Evolutionary conservation across 1,140 invertebrate species (phyloP).

Genomic region (Drosophila sp.): DNA sequence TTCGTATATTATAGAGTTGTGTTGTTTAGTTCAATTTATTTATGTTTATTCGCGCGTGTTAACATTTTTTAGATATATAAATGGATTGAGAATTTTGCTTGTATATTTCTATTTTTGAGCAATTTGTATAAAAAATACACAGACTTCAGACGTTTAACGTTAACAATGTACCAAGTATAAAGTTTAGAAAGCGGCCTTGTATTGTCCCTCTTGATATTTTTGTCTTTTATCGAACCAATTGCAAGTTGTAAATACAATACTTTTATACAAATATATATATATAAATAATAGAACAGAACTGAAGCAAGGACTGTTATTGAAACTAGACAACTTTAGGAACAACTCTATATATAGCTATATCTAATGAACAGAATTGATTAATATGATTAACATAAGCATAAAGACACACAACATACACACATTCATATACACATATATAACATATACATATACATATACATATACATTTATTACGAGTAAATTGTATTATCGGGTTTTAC

Average conservation of each 20-base stretch:
- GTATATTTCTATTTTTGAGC: background rate
- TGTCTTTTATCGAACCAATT: background rate
- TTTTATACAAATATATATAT: constrained; percentile 23
- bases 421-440: constrained; percentile 20
- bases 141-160: constrained; percentile 70
- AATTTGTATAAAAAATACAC: constrained; percentile 6
- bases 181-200: constrained; percentile 28
- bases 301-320: constrained; percentile 34
- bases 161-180: constrained; percentile 41
- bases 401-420: constrained; percentile 7
- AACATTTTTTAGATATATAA: constrained; percentile 2
- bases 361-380: constrained; percentile 9
- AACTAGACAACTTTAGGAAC: constrained; percentile 6
- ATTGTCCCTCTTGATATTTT: constrained; percentile 3
- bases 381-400: constrained; percentile 15
- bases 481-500: constrained; percentile 43
- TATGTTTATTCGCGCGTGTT: background rate
- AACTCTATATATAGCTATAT: constrained; percentile 14
- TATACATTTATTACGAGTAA: constrained; percentile 28
- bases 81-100: background rate
- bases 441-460: constrained; percentile 4
- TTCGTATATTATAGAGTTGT: constrained; percentile 39
- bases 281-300: constrained; percentile 32
- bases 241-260: constrained; percentile 27
- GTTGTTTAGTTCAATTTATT: constrained; percentile 43